Conservation (phyloP, 2,888 invertebrate genomes). For the Lasius fuliginosus region DNA sequence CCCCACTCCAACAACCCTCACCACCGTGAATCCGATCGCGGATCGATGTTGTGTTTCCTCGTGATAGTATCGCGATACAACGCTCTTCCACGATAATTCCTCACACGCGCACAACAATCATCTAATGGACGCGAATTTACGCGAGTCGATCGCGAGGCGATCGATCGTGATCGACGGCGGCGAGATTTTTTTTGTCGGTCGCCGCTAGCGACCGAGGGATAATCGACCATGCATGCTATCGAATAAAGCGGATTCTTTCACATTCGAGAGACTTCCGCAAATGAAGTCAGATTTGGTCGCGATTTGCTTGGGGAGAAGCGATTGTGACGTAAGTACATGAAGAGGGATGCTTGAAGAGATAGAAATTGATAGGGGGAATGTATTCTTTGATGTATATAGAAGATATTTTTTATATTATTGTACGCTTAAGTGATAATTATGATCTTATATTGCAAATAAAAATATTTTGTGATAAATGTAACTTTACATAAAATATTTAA, state of each 20-base stretch:
- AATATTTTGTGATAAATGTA: background rate
- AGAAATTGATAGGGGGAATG: background rate
- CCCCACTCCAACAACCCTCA: background rate
- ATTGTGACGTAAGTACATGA: slow-evolving; percentile 23
- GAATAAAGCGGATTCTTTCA: slow-evolving; percentile 73
- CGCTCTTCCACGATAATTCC: slow-evolving; percentile 69
- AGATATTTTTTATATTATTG: background rate
- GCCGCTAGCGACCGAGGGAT: slow-evolving; percentile 50
- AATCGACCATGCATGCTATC: slow-evolving; percentile 71
- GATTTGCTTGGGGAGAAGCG: slow-evolving; percentile 16
- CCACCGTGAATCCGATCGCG: slow-evolving; percentile 52
- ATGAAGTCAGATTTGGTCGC: slow-evolving; percentile 47
- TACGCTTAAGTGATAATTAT: background rate
- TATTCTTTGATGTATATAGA: slow-evolving; percentile 5
- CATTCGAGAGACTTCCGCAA: slow-evolving; percentile 65
- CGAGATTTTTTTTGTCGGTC: slow-evolving; percentile 31
- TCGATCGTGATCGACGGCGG: slow-evolving; percentile 41
- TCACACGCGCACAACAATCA: slow-evolving; percentile 72
- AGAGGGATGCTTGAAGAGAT: background rate
- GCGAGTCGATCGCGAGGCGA: slow-evolving; percentile 44
- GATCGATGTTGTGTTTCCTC: slow-evolving; percentile 31
- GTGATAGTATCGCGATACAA: slow-evolving; percentile 29
- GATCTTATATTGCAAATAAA: background rate
- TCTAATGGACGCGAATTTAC: slow-evolving; percentile 70
- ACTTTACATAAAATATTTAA: slow-evolving; percentile 16